Conservation (phyloP, 1,140 invertebrate species). For the Trinorchestia longiramus region DNA sequence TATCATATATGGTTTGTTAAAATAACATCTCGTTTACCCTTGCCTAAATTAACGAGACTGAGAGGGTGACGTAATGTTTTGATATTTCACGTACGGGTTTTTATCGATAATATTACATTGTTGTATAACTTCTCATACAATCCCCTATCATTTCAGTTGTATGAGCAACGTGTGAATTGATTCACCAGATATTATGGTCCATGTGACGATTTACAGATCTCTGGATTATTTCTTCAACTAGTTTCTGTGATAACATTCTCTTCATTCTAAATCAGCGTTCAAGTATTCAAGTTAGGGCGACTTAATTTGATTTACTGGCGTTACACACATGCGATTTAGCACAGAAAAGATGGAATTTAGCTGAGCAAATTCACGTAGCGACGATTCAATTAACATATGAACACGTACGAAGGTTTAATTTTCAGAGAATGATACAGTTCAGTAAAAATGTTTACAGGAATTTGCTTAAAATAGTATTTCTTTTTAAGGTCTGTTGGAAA, state of each 20-base stretch:
- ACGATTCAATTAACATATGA: neutral
- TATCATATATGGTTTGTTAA: neutral
- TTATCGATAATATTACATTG: neutral
- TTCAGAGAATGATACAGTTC: neutral
- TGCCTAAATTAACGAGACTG: neutral
- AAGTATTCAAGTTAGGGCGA: constrained; percentile 32
- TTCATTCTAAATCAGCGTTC: neutral
- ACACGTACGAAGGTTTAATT: neutral
- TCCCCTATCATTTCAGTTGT: neutral
- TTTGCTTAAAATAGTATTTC: neutral
- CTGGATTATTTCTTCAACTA: neutral
- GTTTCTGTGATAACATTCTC: neutral
- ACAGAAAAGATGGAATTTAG: neutral
- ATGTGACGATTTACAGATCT: neutral
- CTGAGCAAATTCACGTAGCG: neutral
- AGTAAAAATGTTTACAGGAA: neutral
- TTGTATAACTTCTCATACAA: neutral
- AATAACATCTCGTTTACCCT: neutral
- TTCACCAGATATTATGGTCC: neutral
- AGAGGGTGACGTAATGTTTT: neutral
- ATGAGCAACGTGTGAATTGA: neutral
- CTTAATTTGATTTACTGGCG: constrained; percentile 32
- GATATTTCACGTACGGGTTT: neutral
- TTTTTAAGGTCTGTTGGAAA: neutral
- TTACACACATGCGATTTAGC: neutral